phyloP scores from a whole-genome alignment of 2,113 vertebrate genomes.

The Semnopithecus entellus region DNA sequence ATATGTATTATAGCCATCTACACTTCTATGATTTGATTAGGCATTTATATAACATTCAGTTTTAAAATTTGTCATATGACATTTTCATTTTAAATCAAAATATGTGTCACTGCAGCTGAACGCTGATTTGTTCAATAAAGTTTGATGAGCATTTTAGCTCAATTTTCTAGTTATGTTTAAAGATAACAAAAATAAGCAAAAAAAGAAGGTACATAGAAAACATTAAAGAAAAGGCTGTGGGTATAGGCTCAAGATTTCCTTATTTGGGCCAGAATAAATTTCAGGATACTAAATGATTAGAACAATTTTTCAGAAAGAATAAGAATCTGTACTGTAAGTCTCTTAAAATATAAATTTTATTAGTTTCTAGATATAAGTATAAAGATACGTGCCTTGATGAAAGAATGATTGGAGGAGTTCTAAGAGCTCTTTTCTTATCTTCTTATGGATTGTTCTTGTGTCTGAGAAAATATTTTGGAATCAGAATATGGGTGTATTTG shows the following conservation, averaged over 20 bases:
- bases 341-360: neutral
- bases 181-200: neutral
- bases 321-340: neutral
- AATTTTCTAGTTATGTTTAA: neutral
- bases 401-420: neutral
- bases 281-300: neutral
- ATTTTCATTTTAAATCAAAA: conserved; percentile 2
- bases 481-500: neutral
- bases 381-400: neutral
- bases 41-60: neutral
- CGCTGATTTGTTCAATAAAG: neutral
- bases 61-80: neutral
- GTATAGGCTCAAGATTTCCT: neutral
- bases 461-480: neutral
- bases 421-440: neutral
- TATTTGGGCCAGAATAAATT: neutral
- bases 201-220: neutral
- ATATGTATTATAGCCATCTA: neutral
- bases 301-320: neutral
- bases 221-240: neutral
- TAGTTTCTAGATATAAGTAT: neutral
- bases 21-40: neutral
- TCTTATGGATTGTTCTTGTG: neutral
- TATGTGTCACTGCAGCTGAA: neutral
- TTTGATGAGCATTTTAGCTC: neutral